Percentiles rank a stretch among this genome's conserved stretches.
phyloP scores from a whole-genome alignment of 2,113 vertebrate species.

The Phrynocephalus versicolor region DNA sequence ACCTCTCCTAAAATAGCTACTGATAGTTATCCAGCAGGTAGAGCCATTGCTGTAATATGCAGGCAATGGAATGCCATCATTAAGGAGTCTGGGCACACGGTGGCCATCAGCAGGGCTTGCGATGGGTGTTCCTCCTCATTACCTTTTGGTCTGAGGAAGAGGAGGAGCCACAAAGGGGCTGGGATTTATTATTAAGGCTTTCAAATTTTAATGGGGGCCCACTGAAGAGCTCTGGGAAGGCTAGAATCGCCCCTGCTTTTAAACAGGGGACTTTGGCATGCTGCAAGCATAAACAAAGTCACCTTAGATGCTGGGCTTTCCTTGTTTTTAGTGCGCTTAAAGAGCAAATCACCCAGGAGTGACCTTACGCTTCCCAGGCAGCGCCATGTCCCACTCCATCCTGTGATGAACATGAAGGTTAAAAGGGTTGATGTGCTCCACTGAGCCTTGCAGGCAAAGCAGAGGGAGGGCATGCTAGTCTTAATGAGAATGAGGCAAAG shows the following conservation, averaged over 20 bases:
- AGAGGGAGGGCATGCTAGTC: background rate
- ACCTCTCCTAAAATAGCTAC: too few species aligned
- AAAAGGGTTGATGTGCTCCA: slow-evolving; percentile 42
- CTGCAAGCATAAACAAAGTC: background rate
- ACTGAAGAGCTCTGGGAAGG: background rate
- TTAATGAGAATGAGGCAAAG: slow-evolving; percentile 41
- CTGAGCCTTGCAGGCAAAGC: slow-evolving; percentile 41
- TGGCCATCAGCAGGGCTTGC: background rate
- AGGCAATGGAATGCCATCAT: background rate
- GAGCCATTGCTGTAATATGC: too few species aligned
- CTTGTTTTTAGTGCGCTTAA: slow-evolving; percentile 26
- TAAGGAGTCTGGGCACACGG: background rate
- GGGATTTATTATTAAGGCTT: too few species aligned
- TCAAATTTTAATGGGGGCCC: background rate
- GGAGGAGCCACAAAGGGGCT: background rate
- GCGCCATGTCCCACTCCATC: slow-evolving; percentile 27
- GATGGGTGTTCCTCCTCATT: background rate
- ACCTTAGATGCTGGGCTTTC: background rate
- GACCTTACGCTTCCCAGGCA: slow-evolving; percentile 40
- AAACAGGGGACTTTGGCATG: background rate
- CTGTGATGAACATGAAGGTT: slow-evolving; percentile 37
- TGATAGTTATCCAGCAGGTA: too few species aligned
- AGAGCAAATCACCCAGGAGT: slow-evolving; percentile 3
- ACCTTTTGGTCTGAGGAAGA: background rate
- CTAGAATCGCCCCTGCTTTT: background rate